Evolutionary conservation across 1,140 invertebrate genomes (phyloP).

Genomic region (Tribolium castaneum): DNA sequence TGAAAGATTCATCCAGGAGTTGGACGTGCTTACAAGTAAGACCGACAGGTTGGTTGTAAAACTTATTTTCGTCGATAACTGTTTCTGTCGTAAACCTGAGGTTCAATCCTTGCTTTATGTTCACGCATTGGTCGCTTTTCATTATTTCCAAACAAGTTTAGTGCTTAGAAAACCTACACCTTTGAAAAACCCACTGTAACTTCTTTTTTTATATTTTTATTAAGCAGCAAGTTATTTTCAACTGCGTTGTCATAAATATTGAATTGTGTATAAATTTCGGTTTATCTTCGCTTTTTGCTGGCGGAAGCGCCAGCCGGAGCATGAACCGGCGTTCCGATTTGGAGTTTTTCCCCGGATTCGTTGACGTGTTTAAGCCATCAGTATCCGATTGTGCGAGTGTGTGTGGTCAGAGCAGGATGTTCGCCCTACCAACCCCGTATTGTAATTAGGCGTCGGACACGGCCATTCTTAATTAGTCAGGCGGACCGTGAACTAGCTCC

Average conservation of each 20-base stretch:
- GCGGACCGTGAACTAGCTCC: conserved; percentile 33
- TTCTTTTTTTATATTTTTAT: no score
- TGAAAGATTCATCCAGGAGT: background rate
- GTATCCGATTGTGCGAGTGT: conserved; percentile 23
- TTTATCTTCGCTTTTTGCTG: background rate
- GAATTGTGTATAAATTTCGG: background rate
- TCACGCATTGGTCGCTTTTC: background rate
- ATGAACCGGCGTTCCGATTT: background rate
- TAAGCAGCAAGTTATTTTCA: no score
- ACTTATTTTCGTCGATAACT: background rate
- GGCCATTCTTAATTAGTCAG: conserved; percentile 40
- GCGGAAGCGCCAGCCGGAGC: background rate
- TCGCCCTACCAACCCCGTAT: conserved; percentile 13
- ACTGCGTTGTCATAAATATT: no score
- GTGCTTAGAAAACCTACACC: background rate
- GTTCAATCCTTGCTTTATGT: background rate
- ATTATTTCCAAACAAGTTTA: background rate
- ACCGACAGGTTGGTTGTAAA: background rate
- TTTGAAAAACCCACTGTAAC: background rate
- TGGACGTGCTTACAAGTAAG: background rate
- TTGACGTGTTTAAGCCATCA: conserved; percentile 19
- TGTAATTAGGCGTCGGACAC: conserved; percentile 32
- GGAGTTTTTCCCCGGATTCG: background rate
- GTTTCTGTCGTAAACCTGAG: background rate
- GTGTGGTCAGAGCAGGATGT: conserved; percentile 30